Conservation (phyloP, 2,113 vertebrate species). For the Neotragus pygmaeus region DNA sequence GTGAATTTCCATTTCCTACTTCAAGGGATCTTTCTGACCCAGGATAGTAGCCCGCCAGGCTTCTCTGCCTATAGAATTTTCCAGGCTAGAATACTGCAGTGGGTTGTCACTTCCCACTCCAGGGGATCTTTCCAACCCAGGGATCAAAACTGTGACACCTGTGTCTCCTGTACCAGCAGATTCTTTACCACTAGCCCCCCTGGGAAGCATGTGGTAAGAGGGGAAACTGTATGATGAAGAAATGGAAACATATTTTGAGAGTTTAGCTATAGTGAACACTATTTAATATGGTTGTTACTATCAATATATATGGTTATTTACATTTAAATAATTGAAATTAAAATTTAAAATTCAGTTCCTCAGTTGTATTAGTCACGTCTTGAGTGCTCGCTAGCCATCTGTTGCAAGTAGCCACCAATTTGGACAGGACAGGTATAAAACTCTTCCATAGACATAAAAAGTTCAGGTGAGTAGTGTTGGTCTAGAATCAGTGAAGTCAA, state of each 20-base stretch:
- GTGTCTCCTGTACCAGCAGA: neutral
- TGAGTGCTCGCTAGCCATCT: neutral
- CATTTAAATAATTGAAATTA: slow-evolving; percentile 8
- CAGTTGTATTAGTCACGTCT: neutral
- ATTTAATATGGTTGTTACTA: neutral
- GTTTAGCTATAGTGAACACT: neutral
- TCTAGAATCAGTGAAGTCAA: neutral
- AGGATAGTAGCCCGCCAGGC: neutral
- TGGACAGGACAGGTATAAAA: neutral
- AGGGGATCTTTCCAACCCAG: neutral
- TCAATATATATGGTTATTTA: neutral
- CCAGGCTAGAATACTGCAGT: neutral
- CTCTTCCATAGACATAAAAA: neutral
- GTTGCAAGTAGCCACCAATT: neutral
- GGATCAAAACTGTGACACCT: neutral
- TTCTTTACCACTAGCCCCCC: neutral
- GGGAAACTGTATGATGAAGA: neutral
- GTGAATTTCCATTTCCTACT: neutral
- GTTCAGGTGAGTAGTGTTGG: neutral
- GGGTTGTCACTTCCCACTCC: neutral
- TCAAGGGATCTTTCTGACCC: neutral
- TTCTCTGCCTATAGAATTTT: neutral
- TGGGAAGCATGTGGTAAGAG: neutral
- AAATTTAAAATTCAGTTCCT: neutral
- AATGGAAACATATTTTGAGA: neutral